Base-by-base conservation (phyloP, 2,113 vertebrate genomes). In the Polyodon spathula region DNA sequence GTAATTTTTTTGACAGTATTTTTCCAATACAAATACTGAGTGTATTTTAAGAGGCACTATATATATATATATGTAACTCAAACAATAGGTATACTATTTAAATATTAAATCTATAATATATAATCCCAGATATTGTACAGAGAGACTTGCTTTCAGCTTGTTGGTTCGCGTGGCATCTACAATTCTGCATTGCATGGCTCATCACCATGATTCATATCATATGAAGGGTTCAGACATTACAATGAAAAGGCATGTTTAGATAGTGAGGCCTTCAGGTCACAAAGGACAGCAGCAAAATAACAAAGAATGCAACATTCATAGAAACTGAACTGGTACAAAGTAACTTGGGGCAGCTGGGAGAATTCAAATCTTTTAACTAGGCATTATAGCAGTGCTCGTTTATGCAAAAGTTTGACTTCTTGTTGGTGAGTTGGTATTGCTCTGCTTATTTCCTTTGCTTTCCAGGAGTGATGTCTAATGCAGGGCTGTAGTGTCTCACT, bases 1-100 rank as follows among this genome's bases (percentile, higher is more conserved):
- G 82, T 83, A 77, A 78, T 85, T 87, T 94, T 92, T 93, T 92
- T n/a, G n/a, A 93, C 83, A 91, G 84, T 90, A 88, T 91, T 89
- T 92, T 94, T 96, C 88, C 90, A 91, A 90, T 83, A 90, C 84
- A 84, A 83, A 90, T 85, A 87, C 85, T 88, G 86, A 79, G 76
- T 87, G 84, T 91, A 89, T 92, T 89, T 91, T 90, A 76, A 76
- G 81, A 87, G 76, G 86, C 84, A 88, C 87, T 85, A 86, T 81
- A 69, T 65, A 71, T 70, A 27, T 27, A 27, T 27, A 27, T 27
- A 27, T 27, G 3, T 27, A 27, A 2, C 1, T 27, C 27, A 27
- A 27, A 27, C 27, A 27, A 27, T 27, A 27, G 27, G 27, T 27
- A 27, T 27, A 27, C 27, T 27, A 27, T 27, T 27, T 27, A 27